Percentiles rank a stretch among this genome's conserved stretches.
Evolutionary conservation across 2,797 vertebrate genomes (phyloP).

Genomic region (Microctenopoma stevenorrisi): DNA sequence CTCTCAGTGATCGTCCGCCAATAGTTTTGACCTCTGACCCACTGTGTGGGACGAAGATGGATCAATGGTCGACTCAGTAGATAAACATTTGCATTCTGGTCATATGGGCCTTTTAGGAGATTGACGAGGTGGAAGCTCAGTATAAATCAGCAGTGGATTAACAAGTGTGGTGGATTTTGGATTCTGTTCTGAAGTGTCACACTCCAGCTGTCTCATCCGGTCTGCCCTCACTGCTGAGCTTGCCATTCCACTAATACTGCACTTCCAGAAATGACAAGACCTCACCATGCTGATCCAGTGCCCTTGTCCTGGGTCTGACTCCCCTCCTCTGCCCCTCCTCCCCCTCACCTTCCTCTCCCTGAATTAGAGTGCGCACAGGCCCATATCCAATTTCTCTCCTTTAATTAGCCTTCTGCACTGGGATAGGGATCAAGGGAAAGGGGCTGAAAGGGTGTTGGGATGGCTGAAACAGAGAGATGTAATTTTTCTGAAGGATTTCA

Average conservation of each 20-base stretch:
- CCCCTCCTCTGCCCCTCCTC: background rate
- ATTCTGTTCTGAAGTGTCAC: constrained; percentile 46
- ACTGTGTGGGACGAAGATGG: constrained; percentile 10
- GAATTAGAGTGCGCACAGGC: constrained; percentile 75
- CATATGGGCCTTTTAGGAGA: constrained; percentile 43
- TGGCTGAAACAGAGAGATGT: constrained; percentile 60
- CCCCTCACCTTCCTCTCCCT: constrained; percentile 25
- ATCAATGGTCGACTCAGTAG: constrained; percentile 22
- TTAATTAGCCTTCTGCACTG: constrained; percentile 79
- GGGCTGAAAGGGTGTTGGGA: constrained; percentile 44
- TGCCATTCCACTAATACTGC: constrained; percentile 42
- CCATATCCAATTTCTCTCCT: constrained; percentile 82
- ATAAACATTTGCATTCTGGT: constrained; percentile 62
- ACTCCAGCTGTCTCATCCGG: constrained; percentile 48
- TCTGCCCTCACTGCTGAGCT: constrained; percentile 39
- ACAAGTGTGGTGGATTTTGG: constrained; percentile 32
- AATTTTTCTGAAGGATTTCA: constrained; percentile 68
- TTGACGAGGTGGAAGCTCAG: constrained; percentile 63
- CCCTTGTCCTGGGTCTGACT: constrained; percentile 56
- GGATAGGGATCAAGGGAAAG: constrained; percentile 50
- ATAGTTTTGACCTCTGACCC: constrained; percentile 45
- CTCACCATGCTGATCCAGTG: constrained; percentile 51
- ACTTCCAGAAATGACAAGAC: constrained; percentile 52
- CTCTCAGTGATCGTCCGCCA: background rate
- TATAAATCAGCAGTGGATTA: constrained; percentile 65